Percentiles rank a stretch among this genome's conserved stretches.
These are phyloP conservation scores for Hippocampus kuda DNA, from an alignment of 2,797 vertebrate species.

Conservation along the genomic window DNA sequence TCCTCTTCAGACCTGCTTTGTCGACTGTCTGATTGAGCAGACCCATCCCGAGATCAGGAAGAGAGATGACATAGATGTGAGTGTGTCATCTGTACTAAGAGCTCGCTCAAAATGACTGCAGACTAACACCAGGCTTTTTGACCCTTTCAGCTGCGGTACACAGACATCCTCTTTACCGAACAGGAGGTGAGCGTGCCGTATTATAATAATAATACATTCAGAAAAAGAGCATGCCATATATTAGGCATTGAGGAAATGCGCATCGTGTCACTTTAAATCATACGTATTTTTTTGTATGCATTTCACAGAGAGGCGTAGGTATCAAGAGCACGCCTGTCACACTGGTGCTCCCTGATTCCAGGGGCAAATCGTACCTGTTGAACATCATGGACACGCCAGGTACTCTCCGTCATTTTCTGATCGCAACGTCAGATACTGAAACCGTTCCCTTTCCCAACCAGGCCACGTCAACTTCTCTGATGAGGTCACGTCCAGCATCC, in stretches of 20 bases:
- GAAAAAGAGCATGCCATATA: not conserved
- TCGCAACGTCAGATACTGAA: not conserved
- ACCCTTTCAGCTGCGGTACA: conserved; percentile 84
- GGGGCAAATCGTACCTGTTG: conserved; percentile 96
- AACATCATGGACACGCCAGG: conserved; percentile 99
- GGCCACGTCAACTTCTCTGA: conserved; percentile 98
- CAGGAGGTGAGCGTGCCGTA: conserved; percentile 77
- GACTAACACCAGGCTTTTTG: conserved; percentile 6
- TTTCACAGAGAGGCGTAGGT: conserved; percentile 84
- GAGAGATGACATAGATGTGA: conserved; percentile 87
- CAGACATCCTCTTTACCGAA: conserved; percentile 96
- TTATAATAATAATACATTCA: not conserved
- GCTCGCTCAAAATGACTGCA: not conserved
- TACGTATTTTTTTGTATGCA: not conserved
- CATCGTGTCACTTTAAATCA: not conserved
- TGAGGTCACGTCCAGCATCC: conserved; percentile 90
- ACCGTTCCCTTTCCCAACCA: conserved; percentile 33
- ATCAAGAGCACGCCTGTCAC: conserved; percentile 98
- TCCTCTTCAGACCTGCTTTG: conserved; percentile 84
- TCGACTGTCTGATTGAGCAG: conserved; percentile 96
- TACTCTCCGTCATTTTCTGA: conserved; percentile 33
- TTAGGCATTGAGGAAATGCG: no score
- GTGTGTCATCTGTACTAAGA: conserved; percentile 35
- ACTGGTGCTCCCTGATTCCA: conserved; percentile 91
- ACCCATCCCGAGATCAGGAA: conserved; percentile 97